These are phyloP conservation scores for Strix aluco DNA, from an alignment of 2,113 vertebrate species.

Conservation along the genomic window DNA sequence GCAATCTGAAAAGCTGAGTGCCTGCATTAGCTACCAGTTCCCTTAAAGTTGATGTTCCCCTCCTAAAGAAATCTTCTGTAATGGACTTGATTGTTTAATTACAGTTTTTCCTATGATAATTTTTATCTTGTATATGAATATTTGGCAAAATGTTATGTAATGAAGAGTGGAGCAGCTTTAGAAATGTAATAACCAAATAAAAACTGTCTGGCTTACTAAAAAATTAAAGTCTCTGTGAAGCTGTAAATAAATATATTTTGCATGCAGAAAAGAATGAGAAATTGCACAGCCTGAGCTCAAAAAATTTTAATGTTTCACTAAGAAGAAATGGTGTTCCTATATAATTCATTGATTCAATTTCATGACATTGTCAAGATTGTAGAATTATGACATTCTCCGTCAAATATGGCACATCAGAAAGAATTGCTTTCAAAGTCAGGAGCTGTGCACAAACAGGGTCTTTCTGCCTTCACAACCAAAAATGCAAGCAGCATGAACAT, in stretches of 20 bases:
- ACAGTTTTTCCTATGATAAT: not conserved
- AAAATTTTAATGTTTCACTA: not conserved
- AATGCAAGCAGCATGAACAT: not conserved
- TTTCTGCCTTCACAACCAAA: not conserved
- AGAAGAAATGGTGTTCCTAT: not conserved
- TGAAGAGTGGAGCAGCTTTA: not conserved
- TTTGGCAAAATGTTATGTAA: not conserved
- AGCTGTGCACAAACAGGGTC: not conserved
- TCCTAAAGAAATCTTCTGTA: not conserved
- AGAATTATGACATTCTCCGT: not conserved
- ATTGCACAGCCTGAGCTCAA: not conserved
- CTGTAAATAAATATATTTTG: not conserved
- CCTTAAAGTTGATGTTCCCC: not conserved
- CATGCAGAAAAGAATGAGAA: not conserved
- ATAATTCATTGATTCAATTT: not conserved
- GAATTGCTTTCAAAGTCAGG: not conserved
- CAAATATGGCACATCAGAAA: not conserved
- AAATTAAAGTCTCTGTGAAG: not conserved
- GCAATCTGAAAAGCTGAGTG: not conserved
- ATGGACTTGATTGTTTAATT: not conserved
- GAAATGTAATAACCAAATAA: not conserved
- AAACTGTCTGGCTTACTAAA: not conserved
- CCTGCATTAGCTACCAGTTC: not conserved
- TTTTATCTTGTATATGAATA: not conserved
- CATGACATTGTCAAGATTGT: not conserved